Base-by-base conservation (phyloP, 1,140 invertebrate species). In the Drosophila equinoxialis region DNA sequence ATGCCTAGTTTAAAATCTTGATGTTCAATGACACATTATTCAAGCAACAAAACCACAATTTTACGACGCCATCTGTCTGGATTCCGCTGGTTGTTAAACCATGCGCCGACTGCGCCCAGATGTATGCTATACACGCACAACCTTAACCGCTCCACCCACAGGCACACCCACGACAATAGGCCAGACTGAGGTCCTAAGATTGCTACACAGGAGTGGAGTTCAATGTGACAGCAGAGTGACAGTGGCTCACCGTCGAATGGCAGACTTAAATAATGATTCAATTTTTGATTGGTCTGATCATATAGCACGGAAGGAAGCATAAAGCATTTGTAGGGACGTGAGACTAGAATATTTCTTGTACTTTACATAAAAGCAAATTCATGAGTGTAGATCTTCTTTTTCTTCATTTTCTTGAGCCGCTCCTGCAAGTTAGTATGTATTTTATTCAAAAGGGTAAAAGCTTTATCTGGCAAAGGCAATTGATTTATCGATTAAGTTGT, bases 401-500 rank as follows among this genome's bases (percentile, higher is more conserved):
- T n/a, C n/a, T n/a, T n/a, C 2, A 51, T 23, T 17, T 48, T 8
- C 14, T 10, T 6, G 7, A 0, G 3, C 45, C 45, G 45, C 45
- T 51, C 45, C 45, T 51, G 45, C 3, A 1, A 6, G 30, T 20
- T 23, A 58, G 39, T 41, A 58, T 69, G 66, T 68, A 81, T 74
- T 80, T 73, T 79, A 68, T 76, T 70, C 61, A 79, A 82, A 87
- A 80, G 83, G 82, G 83, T 81, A 69, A 68, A 77, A 63, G 72
- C 76, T 72, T 83, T 83, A 87, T 87, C 84, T 78, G 74, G 41
- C 77, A 70, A 45, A 71, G 64, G 70, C 85, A 90, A 89, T 89
- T 89, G 85, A 89, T 89, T 89, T 89, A 89, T 89, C 85, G 85
- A 89, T 89, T 89, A 90, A 85, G 68, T 89, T 85, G 79, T 89